Conservation (phyloP, 1,140 invertebrate genomes). For the Drosophila asahinai region DNA sequence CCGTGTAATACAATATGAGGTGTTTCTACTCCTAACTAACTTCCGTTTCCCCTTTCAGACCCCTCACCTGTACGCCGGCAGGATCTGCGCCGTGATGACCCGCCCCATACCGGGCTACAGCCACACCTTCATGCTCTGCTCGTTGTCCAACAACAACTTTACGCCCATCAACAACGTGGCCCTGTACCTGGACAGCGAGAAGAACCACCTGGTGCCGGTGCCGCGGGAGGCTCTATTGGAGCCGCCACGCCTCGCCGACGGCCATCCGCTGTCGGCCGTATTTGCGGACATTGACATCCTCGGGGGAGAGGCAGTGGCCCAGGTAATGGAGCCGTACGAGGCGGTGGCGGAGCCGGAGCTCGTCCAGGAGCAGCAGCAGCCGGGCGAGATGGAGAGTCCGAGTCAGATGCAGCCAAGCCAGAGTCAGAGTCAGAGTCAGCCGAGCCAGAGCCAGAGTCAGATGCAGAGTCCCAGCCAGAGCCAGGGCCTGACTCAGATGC, state of each 20-base stretch:
- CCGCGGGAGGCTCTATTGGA: conserved; percentile 67
- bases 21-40: too few relatives aligned
- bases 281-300: conserved; percentile 60
- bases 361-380: too few relatives aligned
- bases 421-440: background rate
- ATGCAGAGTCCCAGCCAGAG: too few relatives aligned
- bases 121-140: conserved; percentile 89
- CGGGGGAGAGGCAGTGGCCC: conserved; percentile 45
- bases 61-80: conserved; percentile 49
- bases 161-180: conserved; percentile 90
- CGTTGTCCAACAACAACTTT: conserved; percentile 88
- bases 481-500: too few relatives aligned
- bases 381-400: too few relatives aligned
- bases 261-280: conserved; percentile 57
- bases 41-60: conserved; percentile 15
- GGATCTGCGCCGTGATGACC: conserved; percentile 74
- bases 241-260: conserved; percentile 73
- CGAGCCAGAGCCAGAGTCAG: too few relatives aligned
- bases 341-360: background rate
- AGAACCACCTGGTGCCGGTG: conserved; percentile 87
- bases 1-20: too few relatives aligned
- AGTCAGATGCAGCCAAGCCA: background rate
- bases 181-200: conserved; percentile 86
- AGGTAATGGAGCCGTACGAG: conserved; percentile 38
- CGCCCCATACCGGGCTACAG: conserved; percentile 75